Conservation (phyloP, 2,797 vertebrate genomes). For the Enteromius argenteus region DNA sequence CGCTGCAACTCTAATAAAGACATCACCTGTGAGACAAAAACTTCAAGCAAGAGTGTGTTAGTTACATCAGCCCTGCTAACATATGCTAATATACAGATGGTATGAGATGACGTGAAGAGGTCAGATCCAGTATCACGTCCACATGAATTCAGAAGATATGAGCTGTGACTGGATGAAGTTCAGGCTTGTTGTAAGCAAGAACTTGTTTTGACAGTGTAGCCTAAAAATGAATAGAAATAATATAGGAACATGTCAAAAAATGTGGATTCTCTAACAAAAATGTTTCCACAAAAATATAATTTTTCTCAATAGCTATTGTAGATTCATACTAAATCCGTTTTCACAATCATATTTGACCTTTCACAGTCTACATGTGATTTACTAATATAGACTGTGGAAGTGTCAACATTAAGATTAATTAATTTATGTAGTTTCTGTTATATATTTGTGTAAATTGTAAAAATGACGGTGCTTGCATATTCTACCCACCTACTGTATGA, state of each 20-base stretch:
- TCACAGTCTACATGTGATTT: not conserved
- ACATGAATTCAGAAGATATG: not conserved
- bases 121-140: conserved; percentile 41
- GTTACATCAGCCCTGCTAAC: conserved; percentile 30
- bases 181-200: not conserved
- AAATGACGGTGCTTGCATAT: not conserved
- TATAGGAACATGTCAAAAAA: not conserved
- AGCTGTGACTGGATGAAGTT: conserved; percentile 14
- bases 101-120: not conserved
- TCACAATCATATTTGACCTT: not conserved
- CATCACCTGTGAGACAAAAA: conserved; percentile 47
- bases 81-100: conserved; percentile 39
- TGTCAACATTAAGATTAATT: not conserved
- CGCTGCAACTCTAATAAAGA: conserved; percentile 24
- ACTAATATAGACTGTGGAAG: not conserved
- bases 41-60: conserved; percentile 21
- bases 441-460: not conserved
- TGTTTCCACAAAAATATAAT: not conserved
- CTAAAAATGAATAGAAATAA: not conserved
- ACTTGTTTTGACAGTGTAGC: not conserved
- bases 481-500: not conserved
- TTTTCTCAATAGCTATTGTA: not conserved
- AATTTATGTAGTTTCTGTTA: not conserved
- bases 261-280: not conserved
- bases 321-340: not conserved